These are phyloP conservation scores for Nebria ingens DNA, from an alignment of 1,140 invertebrate genomes.

Conservation along the genomic window DNA sequence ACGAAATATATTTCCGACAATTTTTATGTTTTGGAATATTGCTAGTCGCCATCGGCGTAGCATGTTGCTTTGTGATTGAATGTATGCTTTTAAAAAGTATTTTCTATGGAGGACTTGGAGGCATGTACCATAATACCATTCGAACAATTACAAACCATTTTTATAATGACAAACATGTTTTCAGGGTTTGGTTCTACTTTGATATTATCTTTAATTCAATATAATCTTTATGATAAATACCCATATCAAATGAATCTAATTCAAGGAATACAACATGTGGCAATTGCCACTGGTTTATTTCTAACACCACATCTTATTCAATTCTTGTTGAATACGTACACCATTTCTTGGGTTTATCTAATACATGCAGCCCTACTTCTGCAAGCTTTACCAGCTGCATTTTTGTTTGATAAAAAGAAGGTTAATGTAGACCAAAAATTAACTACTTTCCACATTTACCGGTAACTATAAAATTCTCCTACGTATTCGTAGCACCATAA, in stretches of 20 bases:
- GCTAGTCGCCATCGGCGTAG: neutral
- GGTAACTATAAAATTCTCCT: too few relatives aligned
- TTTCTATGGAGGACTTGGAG: neutral
- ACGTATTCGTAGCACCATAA: too few relatives aligned
- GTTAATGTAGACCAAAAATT: too few relatives aligned
- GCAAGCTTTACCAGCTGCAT: conserved; percentile 33
- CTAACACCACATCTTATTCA: conserved; percentile 36
- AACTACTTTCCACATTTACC: too few relatives aligned
- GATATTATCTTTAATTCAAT: neutral
- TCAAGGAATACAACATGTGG: conserved; percentile 31
- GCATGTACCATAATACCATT: neutral
- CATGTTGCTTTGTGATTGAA: neutral
- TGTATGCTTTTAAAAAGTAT: neutral
- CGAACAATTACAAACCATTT: neutral
- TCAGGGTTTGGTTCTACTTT: neutral
- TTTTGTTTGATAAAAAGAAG: too few relatives aligned
- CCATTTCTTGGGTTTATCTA: conserved; percentile 31
- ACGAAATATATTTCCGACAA: neutral
- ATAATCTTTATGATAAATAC: conserved; percentile 31
- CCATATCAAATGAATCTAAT: conserved; percentile 31
- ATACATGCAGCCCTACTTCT: conserved; percentile 33
- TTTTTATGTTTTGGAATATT: neutral
- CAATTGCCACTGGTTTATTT: conserved; percentile 35
- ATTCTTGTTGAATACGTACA: conserved; percentile 34
- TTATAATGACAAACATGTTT: conserved; percentile 13